Conservation (phyloP, 2,888 invertebrate species). For the Epinotia nisella region DNA sequence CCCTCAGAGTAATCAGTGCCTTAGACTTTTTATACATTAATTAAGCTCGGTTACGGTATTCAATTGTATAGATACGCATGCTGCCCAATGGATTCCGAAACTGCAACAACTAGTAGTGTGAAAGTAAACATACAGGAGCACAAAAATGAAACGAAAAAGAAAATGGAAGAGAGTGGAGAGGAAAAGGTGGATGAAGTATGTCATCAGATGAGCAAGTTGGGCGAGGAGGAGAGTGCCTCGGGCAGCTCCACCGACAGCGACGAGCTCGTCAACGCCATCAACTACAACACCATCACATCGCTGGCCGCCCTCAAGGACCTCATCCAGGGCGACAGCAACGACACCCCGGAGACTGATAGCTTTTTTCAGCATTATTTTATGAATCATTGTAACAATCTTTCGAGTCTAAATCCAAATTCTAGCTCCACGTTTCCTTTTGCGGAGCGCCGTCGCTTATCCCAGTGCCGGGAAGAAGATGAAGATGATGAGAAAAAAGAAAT, state of each 20-base stretch:
- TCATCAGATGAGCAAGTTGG: slow-evolving; percentile 57
- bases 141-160: slow-evolving; percentile 78
- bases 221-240: slow-evolving; percentile 61
- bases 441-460: slow-evolving; percentile 89
- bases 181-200: slow-evolving; percentile 57
- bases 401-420: slow-evolving; percentile 82
- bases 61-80: slow-evolving; percentile 58
- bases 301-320: slow-evolving; percentile 88
- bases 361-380: slow-evolving; percentile 90
- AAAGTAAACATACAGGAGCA: slow-evolving; percentile 64
- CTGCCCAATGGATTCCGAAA: slow-evolving; percentile 77
- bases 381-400: slow-evolving; percentile 89
- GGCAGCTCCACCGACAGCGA: slow-evolving; percentile 86
- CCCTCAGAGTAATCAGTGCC: slow-evolving; percentile 59
- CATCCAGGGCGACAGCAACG: slow-evolving; percentile 85
- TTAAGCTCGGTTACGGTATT: slow-evolving; percentile 53
- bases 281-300: slow-evolving; percentile 89
- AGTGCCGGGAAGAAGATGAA: slow-evolving; percentile 94
- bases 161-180: slow-evolving; percentile 60
- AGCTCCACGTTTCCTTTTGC: slow-evolving; percentile 80
- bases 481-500: slow-evolving; percentile 85
- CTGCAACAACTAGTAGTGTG: slow-evolving; percentile 58
- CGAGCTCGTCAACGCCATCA: slow-evolving; percentile 87
- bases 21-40: slow-evolving; percentile 55
- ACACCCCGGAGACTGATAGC: slow-evolving; percentile 84